phyloP scores from a whole-genome alignment of 2,888 invertebrate species.

The Melitaea athalia region DNA sequence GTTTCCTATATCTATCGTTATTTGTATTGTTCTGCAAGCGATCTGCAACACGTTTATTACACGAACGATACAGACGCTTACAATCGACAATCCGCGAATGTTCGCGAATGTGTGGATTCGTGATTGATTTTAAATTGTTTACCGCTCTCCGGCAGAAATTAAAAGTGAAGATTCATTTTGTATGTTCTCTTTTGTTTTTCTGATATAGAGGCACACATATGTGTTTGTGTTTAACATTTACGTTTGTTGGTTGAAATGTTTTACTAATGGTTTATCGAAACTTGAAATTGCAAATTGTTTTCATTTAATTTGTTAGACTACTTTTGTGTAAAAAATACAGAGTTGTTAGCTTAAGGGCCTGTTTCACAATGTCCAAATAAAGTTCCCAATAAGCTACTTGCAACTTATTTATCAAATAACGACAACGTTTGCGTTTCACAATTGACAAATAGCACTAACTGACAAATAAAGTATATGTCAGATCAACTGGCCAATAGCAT shows the following conservation, averaged over 20 bases:
- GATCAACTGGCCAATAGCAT: too few species aligned
- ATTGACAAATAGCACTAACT: too few species aligned
- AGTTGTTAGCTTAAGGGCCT: too few species aligned
- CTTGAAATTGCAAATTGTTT: not conserved
- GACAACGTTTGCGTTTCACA: too few species aligned
- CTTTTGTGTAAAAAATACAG: not conserved
- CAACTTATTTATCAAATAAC: too few species aligned
- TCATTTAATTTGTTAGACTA: not conserved
- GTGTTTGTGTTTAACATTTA: not conserved
- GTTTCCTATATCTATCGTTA: slow-evolving; percentile 58
- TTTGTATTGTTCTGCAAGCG: slow-evolving; percentile 70
- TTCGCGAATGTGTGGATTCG: slow-evolving; percentile 31
- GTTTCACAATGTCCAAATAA: too few species aligned
- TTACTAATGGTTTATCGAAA: not conserved
- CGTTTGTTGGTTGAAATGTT: not conserved
- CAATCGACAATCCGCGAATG: slow-evolving; percentile 45
- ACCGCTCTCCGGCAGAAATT: slow-evolving; percentile 29
- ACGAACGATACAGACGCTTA: slow-evolving; percentile 46
- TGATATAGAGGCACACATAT: not conserved
- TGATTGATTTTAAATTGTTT: slow-evolving; percentile 40
- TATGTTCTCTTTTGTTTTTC: slow-evolving; percentile 11
- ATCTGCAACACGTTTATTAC: slow-evolving; percentile 72
- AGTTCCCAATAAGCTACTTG: too few species aligned
- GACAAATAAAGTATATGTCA: too few species aligned
- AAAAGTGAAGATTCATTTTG: slow-evolving; percentile 33